Evolutionary conservation across 2,113 vertebrate genomes (phyloP).

Genomic region (Petroica traversi): DNA sequence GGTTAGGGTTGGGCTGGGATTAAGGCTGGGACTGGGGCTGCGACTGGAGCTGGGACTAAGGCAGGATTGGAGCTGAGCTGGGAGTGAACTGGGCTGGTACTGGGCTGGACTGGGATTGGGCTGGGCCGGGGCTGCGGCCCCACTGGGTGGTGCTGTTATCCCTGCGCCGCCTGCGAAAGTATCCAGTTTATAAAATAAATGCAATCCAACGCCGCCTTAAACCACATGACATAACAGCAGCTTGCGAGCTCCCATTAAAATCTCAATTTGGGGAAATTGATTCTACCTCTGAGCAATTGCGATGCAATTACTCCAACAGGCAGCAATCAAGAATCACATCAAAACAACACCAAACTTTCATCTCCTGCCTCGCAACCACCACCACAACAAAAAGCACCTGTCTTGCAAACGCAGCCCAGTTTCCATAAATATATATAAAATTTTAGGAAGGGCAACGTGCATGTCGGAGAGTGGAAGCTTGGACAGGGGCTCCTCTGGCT

Average conservation of each 20-base stretch:
- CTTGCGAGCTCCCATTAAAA: slow-evolving; percentile 77
- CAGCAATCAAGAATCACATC: slow-evolving; percentile 65
- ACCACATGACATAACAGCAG: slow-evolving; percentile 79
- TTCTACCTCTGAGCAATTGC: slow-evolving; percentile 73
- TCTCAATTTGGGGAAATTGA: slow-evolving; percentile 75
- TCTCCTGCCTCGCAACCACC: slow-evolving; percentile 40
- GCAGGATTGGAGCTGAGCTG: too few species aligned
- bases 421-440: not conserved
- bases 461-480: not conserved
- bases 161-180: slow-evolving; percentile 20
- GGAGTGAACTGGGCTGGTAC: not conserved
- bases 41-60: not conserved
- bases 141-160: slow-evolving; percentile 87
- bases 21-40: not conserved
- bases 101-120: not conserved
- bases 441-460: not conserved
- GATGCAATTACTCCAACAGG: slow-evolving; percentile 70
- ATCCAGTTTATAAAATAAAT: slow-evolving; percentile 61
- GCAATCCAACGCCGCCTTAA: slow-evolving; percentile 74
- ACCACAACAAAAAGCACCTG: slow-evolving; percentile 62
- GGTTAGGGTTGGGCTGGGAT: not conserved
- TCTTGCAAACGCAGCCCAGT: not conserved
- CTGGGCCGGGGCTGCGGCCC: slow-evolving; percentile 22
- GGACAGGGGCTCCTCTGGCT: not conserved
- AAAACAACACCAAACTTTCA: slow-evolving; percentile 51